These are phyloP conservation scores for Staurois parvus DNA, from an alignment of 2,797 vertebrate genomes.

Conservation along the genomic window DNA sequence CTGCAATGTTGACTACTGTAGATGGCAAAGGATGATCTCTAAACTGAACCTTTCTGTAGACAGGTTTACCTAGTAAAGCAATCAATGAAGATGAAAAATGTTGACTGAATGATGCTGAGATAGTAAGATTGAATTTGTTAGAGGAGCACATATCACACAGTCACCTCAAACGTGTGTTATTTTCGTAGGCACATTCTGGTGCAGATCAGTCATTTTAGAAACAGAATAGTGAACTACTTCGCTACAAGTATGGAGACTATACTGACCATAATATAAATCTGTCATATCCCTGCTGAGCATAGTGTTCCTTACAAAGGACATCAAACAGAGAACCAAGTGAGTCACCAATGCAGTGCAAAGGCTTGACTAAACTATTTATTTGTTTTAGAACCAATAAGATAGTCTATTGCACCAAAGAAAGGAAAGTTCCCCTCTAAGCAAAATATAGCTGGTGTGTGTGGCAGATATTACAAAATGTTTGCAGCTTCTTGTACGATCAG, in stretches of 20 bases:
- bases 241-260: background rate
- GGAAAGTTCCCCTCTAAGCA: too few relatives aligned
- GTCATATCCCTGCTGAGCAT: too few relatives aligned
- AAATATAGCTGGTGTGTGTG: too few relatives aligned
- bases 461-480: too few relatives aligned
- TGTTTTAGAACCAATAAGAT: too few relatives aligned
- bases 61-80: conserved; percentile 82
- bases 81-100: conserved; percentile 71
- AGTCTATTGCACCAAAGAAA: too few relatives aligned
- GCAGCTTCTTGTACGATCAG: too few relatives aligned
- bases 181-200: background rate
- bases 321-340: too few relatives aligned
- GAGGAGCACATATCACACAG: conserved; percentile 54
- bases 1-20: conserved; percentile 85
- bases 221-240: background rate
- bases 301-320: too few relatives aligned
- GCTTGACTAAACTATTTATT: too few relatives aligned
- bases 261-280: background rate
- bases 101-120: background rate
- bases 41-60: conserved; percentile 93
- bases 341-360: too few relatives aligned
- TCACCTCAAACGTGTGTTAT: conserved; percentile 30
- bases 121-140: conserved; percentile 62
- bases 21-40: conserved; percentile 83
- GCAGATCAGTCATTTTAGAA: background rate